Conservation (phyloP, 2,797 vertebrate genomes). For the Tokudaia muenninki region DNA sequence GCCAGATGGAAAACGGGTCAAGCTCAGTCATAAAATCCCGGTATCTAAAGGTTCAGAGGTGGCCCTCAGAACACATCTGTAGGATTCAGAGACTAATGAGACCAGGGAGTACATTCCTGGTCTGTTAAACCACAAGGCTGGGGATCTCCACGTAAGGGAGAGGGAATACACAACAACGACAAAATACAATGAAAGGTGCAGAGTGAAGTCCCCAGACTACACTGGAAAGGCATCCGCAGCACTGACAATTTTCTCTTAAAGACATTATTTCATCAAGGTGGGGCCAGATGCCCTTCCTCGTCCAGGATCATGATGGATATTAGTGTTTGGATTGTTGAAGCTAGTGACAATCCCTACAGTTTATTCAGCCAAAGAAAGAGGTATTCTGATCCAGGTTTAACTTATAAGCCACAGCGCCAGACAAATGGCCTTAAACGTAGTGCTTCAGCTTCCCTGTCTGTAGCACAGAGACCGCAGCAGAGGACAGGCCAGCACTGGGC, state of each 20-base stretch:
- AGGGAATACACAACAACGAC: not conserved
- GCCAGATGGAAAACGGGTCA: not conserved
- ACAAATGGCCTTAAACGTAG: not conserved
- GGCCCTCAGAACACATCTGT: not conserved
- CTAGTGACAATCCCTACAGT: not conserved
- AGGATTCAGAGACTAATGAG: not conserved
- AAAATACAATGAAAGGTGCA: not conserved
- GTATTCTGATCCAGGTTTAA: not conserved
- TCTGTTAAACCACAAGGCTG: not conserved
- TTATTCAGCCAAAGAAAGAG: not conserved
- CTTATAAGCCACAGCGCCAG: not conserved
- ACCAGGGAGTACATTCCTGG: not conserved
- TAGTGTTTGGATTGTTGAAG: not conserved
- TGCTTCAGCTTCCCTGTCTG: not conserved
- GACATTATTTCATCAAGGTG: not conserved
- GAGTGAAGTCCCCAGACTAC: not conserved
- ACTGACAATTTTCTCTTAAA: slow-evolving; percentile 21
- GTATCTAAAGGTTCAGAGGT: not conserved
- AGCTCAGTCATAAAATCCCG: not conserved
- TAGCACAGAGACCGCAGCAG: not conserved
- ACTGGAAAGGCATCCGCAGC: not conserved
- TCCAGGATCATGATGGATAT: not conserved
- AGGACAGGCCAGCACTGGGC: not conserved
- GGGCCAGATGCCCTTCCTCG: slow-evolving; percentile 17
- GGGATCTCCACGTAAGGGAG: not conserved